Evolutionary conservation across 2,113 vertebrate genomes (phyloP).

Genomic region (Thunnus maccoyii): DNA sequence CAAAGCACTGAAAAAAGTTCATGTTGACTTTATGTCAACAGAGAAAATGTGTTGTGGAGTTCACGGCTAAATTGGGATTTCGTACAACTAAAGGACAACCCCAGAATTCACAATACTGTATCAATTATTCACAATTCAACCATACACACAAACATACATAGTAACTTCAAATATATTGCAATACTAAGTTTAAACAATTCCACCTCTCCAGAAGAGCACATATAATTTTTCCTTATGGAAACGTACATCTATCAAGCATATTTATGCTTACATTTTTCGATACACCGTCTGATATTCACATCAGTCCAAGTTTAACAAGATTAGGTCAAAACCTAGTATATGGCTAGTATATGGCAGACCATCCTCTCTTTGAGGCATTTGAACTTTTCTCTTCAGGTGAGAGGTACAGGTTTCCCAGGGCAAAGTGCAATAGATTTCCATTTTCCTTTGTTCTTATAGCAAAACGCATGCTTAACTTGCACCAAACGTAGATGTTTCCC

Average conservation of each 20-base stretch:
- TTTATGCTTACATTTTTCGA: not conserved
- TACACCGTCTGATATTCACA: not conserved
- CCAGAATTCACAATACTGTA: not conserved
- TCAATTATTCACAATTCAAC: not conserved
- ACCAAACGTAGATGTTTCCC: too few species aligned
- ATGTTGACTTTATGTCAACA: constrained; percentile 4
- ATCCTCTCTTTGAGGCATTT: too few species aligned
- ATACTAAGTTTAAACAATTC: not conserved
- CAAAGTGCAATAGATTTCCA: too few species aligned
- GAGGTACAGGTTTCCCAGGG: too few species aligned
- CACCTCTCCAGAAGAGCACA: not conserved
- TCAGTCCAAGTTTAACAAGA: not conserved
- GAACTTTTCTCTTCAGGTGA: too few species aligned
- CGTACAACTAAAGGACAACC: not conserved
- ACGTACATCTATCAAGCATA: not conserved
- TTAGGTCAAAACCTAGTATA: too few species aligned
- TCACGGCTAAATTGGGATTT: constrained; percentile 1
- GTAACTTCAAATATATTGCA: not conserved
- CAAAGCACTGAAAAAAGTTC: not conserved
- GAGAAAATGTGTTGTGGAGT: not conserved
- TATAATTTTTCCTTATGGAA: not conserved
- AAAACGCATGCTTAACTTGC: too few species aligned
- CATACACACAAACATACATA: not conserved
- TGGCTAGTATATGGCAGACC: too few species aligned
- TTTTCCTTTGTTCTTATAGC: too few species aligned